Percentiles rank a stretch among this genome's conserved stretches.
Evolutionary conservation across 2,797 vertebrate genomes (phyloP).

Genomic region (Anguilla megastoma): DNA sequence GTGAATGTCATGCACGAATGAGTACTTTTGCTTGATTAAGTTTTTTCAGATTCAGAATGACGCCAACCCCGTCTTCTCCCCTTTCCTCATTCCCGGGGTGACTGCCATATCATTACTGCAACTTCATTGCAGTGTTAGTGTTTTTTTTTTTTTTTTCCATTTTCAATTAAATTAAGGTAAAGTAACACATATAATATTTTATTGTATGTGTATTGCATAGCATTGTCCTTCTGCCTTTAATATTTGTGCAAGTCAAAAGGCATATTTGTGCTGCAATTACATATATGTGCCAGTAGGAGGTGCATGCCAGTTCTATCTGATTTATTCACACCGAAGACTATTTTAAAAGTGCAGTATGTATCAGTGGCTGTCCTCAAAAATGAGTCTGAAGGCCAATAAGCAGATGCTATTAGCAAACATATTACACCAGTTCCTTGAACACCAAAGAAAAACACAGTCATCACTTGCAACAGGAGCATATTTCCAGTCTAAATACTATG

Average conservation of each 20-base stretch:
- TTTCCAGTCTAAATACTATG: background rate
- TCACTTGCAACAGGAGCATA: background rate
- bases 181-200: background rate
- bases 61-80: too few species aligned
- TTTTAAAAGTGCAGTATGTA: too few species aligned
- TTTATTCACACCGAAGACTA: background rate
- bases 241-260: background rate
- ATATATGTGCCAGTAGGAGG: constrained; percentile 25
- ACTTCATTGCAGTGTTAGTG: background rate
- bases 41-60: too few species aligned
- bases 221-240: background rate
- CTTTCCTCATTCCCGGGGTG: too few species aligned
- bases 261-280: background rate
- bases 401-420: background rate
- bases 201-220: background rate
- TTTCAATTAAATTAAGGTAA: background rate
- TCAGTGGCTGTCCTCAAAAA: background rate
- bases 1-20: too few species aligned
- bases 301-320: background rate
- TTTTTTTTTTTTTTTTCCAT: background rate
- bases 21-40: too few species aligned
- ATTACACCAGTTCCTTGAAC: background rate
- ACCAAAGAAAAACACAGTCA: background rate
- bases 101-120: background rate
- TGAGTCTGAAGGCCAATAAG: background rate